Percentiles rank a stretch among this genome's conserved stretches.
Conservation (phyloP, 2,113 vertebrate species). For the Toxostoma redivivum region DNA sequence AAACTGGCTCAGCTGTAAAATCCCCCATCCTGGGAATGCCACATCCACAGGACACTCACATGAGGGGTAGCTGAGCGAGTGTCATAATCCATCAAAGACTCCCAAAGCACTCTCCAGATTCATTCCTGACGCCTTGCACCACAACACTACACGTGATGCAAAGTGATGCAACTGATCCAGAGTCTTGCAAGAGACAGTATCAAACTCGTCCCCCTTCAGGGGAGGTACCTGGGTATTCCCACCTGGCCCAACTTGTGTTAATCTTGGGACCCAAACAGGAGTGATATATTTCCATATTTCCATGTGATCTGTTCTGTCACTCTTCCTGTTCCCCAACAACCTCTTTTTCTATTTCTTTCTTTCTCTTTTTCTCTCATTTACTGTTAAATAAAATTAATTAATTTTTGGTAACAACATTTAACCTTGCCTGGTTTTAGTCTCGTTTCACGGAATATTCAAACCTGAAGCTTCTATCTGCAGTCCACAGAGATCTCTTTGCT, state of each 20-base stretch:
- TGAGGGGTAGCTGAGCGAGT: not conserved
- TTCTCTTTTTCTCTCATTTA: not conserved
- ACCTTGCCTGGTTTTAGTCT: not conserved
- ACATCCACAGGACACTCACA: not conserved
- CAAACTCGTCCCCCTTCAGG: not conserved
- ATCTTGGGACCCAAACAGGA: too few relatives aligned
- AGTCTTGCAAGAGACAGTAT: not conserved
- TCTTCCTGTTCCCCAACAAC: not conserved
- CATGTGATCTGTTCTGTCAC: not conserved
- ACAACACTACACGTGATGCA: not conserved
- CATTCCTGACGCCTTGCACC: not conserved
- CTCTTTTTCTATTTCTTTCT: not conserved
- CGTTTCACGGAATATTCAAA: rapidly evolving
- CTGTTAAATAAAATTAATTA: not conserved
- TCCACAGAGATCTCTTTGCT: not conserved
- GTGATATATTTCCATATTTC: not conserved
- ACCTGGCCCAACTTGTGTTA: not conserved
- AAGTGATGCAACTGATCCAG: not conserved
- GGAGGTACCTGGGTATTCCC: not conserved
- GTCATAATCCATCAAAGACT: not conserved
- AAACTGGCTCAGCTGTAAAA: not conserved
- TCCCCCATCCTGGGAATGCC: rapidly evolving
- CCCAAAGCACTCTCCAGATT: not conserved
- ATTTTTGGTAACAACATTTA: not conserved
- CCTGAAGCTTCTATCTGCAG: not conserved